Base-by-base conservation (phyloP, 2,113 vertebrate species). In the Salvelinus sp. region DNA sequence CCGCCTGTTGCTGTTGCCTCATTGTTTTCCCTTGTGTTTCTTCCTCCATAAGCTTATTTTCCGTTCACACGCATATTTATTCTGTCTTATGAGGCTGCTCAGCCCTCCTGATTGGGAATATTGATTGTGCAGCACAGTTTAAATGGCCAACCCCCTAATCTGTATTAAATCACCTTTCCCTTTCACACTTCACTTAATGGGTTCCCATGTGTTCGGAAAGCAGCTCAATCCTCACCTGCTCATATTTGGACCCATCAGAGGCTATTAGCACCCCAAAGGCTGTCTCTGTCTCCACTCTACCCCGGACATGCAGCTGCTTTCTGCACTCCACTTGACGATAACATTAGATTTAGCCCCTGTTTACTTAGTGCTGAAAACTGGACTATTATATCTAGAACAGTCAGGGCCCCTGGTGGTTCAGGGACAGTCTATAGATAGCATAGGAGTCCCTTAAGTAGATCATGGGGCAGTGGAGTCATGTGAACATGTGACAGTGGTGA, bases 221-320 rank as follows among this genome's bases (percentile, higher is more conserved):
- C 83, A 44, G 64, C 72, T 93, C 92, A 92, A 79, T 93, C 90
- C 78, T 90, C 93, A 92, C 92, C 90, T 92, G 87, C 85, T 93
- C 87, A 93, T 93, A 86, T 78, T 75, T 76, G 74, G 73, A 76
- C 79, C 86, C 87, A 81, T 90, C 88, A 87, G 80, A 63, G 63
- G 76, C 75, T 78, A 25, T 76, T 67, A 75, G 66, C 77, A 85
- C 86, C 85, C 72, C 78, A 84, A 83, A 79, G 76, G 79, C 81
- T 78, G 70, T 70, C 38, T 44, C 38, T 44, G 38, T 44, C 69
- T 78, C 76, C 82, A 48, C 78, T 82, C 70, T 75, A 82, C 74
- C 76, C 89, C 87, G 83, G 82, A 90, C 80, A 81, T 57, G 72
- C 90, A 89, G 90, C 89, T 90, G 89, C 87, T 87, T 89, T 90